phyloP scores from a whole-genome alignment of 2,113 vertebrate genomes.

The Salminus brasiliensis region DNA sequence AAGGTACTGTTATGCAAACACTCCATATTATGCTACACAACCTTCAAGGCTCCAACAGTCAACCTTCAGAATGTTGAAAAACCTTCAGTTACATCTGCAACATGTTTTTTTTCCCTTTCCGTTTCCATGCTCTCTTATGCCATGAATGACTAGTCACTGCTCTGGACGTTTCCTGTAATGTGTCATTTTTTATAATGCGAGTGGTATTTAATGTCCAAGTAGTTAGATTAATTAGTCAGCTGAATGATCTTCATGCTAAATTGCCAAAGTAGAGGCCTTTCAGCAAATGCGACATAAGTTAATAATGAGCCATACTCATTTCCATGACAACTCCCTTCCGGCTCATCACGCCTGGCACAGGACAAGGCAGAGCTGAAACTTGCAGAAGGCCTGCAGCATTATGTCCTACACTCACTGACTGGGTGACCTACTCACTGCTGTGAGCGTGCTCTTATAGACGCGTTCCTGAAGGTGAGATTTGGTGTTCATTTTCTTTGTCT shows the following conservation, averaged over 20 bases:
- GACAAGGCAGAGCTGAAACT: constrained; percentile 51
- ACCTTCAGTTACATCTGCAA: not conserved
- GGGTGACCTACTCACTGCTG: constrained; percentile 29
- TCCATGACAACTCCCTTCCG: constrained; percentile 73
- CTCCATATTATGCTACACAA: not conserved
- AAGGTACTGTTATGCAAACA: not conserved
- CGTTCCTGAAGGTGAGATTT: not conserved
- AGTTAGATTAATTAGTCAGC: constrained; percentile 69
- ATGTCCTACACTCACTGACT: constrained; percentile 8
- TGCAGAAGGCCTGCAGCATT: constrained; percentile 48
- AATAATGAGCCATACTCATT: constrained; percentile 76
- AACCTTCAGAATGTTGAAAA: not conserved
- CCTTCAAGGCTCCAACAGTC: not conserved
- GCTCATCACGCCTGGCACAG: constrained; percentile 68
- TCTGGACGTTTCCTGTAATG: constrained; percentile 24
- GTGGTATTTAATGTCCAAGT: constrained; percentile 57
- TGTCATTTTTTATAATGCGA: constrained; percentile 48
- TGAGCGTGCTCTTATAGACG: not conserved
- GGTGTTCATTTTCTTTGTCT: not conserved
- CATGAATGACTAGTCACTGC: constrained; percentile 31
- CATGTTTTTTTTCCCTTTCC: not conserved
- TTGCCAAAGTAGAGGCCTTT: constrained; percentile 68
- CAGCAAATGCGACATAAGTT: constrained; percentile 59
- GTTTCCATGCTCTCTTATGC: not conserved
- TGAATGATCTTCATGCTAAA: constrained; percentile 69